Conservation (phyloP, 2,888 invertebrate genomes). For the Eurois occulta region DNA sequence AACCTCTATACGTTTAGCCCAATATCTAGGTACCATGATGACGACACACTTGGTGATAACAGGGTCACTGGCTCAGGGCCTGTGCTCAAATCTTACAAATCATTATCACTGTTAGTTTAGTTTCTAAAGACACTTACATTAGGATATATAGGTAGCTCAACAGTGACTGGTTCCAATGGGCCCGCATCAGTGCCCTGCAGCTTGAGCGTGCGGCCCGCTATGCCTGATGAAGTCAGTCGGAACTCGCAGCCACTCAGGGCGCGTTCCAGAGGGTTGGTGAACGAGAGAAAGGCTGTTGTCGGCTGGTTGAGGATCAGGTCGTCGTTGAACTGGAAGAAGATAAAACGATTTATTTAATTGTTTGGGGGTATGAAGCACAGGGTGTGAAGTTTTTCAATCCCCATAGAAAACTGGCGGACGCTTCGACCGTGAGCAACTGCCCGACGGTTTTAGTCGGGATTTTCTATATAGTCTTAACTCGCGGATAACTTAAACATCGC, state of each 20-base stretch:
- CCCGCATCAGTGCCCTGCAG: conserved; percentile 90
- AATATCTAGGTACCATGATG: not conserved
- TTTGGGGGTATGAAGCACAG: not conserved
- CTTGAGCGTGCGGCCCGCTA: conserved; percentile 90
- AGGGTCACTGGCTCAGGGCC: not conserved
- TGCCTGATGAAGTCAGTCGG: conserved; percentile 93
- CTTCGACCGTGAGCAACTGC: not conserved
- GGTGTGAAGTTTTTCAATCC: not conserved
- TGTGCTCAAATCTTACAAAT: not conserved
- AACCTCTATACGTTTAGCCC: too few relatives aligned
- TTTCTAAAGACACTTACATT: conserved; percentile 76
- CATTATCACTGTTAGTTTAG: not conserved
- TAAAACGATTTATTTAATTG: not conserved
- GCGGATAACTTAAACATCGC: too few relatives aligned
- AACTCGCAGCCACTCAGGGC: conserved; percentile 92
- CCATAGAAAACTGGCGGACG: not conserved
- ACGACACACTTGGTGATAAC: not conserved
- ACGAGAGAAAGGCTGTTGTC: conserved; percentile 90
- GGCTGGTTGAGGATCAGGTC: conserved; percentile 90
- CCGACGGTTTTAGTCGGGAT: too few relatives aligned
- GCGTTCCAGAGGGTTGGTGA: conserved; percentile 93
- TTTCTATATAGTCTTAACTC: too few relatives aligned
- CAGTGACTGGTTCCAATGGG: conserved; percentile 89
- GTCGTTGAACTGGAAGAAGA: conserved; percentile 90
- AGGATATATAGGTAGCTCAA: conserved; percentile 91